These are phyloP conservation scores for Phenganax marumi DNA, from an alignment of 92 coral and sea anemone species.

Conservation along the genomic window DNA sequence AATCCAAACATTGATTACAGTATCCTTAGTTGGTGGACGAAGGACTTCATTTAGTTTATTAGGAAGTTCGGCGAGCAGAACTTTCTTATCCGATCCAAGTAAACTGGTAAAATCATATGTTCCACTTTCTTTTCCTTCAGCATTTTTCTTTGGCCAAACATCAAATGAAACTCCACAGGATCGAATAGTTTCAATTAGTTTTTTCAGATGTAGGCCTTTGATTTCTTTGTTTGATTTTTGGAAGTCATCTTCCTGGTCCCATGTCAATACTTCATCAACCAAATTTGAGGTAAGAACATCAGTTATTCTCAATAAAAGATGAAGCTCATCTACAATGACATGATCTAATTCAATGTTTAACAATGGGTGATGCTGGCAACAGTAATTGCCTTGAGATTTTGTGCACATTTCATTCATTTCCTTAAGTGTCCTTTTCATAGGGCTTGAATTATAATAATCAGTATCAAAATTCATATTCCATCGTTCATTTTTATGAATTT, in stretches of 20 bases:
- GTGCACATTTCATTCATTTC: conserved; percentile 41
- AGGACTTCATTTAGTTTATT: conserved; percentile 25
- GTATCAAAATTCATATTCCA: conserved; percentile 30
- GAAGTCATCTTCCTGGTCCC: conserved; percentile 42
- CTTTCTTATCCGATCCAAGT: conserved; percentile 50
- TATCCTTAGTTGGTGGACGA: conserved; percentile 25
- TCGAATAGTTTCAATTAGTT: conserved; percentile 26
- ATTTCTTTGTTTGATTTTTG: conserved; percentile 1
- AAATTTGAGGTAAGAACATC: conserved; percentile 44
- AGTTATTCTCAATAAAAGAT: conserved; percentile 51
- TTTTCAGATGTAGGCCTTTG: conserved; percentile 11
- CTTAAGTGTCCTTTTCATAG: conserved; percentile 46
- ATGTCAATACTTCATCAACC: conserved; percentile 35
- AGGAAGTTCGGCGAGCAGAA: conserved; percentile 26
- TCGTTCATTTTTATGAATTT: conserved; percentile 22
- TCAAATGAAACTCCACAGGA: conserved; percentile 55
- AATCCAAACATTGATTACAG: conserved; percentile 41
- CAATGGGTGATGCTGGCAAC: conserved; percentile 50
- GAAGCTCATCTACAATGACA: conserved; percentile 54
- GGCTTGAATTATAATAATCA: conserved; percentile 31
- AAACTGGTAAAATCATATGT: conserved; percentile 48
- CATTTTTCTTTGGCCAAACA: conserved; percentile 55
- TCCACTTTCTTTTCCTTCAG: conserved; percentile 44
- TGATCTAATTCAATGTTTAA: conserved; percentile 56
- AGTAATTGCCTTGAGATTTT: conserved; percentile 35